Evolutionary conservation across 2,888 invertebrate species (phyloP), one percentile per base, ranked within the genome.

Genomic region (Chaetogeoica ovagalla): DNA sequence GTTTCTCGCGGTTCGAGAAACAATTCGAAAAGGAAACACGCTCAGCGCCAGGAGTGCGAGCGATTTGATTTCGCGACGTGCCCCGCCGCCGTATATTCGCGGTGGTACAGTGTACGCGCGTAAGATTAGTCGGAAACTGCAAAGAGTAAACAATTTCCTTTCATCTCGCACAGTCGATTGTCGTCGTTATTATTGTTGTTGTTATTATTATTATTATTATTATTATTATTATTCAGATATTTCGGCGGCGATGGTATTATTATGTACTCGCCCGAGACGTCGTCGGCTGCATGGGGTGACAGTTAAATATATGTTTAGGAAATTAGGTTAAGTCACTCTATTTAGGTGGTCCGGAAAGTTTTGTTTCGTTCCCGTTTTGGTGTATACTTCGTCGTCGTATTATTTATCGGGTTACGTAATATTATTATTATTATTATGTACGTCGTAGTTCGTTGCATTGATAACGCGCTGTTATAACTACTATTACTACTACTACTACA

Each of bases 101-200:
- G 30, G 30, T 30, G 30, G 30, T 30, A 30, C 30, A 30, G 30
- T 30, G 30, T n/a, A n/a, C n/a, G n/a, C n/a, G n/a, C n/a, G 70
- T 52, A 19, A 71, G 79, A 79, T 71, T 65, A 63, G 55, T 63
- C 71, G 79, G 79, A 79, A 79, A 79, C 70, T 55, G 71, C 71
- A 71, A 79, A 71, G 79, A 79, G 79, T 71, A 63, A 71, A 79
- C 71, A 79, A 79, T 79, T 79, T 79, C 79, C 79, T 79, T 65
- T 65, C 62, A 57, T 71, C 69, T 71, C 63, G 55, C 79, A 79
- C 69, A 55, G 79, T 39, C 79, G 79, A 71, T 79, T 79, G 71
- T 63, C 30, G 37, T 65, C 43, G 55, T 39, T 9, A 9, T 43
- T 9, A 59, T 65, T 55, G 8, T 62, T 19, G 30, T 63, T 52